Evolutionary conservation across 1,140 invertebrate genomes (phyloP).

Genomic region (Caenorhabditis briggsae): DNA sequence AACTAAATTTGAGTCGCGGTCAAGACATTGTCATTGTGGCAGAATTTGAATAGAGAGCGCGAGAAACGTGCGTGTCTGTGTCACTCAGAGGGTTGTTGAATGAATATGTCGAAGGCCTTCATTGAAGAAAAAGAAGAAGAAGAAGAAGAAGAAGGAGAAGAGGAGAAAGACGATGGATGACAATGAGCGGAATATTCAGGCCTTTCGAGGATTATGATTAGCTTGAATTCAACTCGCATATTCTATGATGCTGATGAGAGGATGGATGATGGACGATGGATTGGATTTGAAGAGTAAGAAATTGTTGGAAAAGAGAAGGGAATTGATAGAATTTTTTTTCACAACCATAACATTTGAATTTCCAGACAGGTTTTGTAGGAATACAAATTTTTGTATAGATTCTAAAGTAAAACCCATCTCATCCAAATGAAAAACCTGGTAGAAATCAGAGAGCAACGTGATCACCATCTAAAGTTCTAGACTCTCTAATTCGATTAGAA

Average conservation of each 20-base stretch:
- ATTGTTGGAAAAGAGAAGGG: not conserved
- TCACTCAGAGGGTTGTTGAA: slow-evolving; percentile 21
- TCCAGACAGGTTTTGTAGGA: too few species aligned
- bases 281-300: not conserved
- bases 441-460: too few species aligned
- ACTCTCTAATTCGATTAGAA: not conserved
- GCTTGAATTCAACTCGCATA: slow-evolving; percentile 54
- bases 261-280: not conserved
- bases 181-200: slow-evolving; percentile 53
- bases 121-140: not conserved
- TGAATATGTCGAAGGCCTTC: slow-evolving; percentile 3
- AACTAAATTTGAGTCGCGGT: slow-evolving; percentile 22
- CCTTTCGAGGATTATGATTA: slow-evolving; percentile 52
- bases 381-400: too few species aligned
- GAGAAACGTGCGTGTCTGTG: slow-evolving; percentile 37
- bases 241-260: slow-evolving; percentile 16
- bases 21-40: slow-evolving; percentile 29
- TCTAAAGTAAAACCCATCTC: too few species aligned
- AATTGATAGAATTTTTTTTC: not conserved
- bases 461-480: not conserved
- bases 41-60: slow-evolving; percentile 6
- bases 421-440: too few species aligned
- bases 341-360: too few species aligned
- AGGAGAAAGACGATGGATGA: slow-evolving; percentile 1
- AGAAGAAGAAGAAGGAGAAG: too few species aligned